These are phyloP conservation scores for Patiria pectinifera DNA, from an alignment of 53 echinoderm and acorn worm genomes.

Conservation along the genomic window DNA sequence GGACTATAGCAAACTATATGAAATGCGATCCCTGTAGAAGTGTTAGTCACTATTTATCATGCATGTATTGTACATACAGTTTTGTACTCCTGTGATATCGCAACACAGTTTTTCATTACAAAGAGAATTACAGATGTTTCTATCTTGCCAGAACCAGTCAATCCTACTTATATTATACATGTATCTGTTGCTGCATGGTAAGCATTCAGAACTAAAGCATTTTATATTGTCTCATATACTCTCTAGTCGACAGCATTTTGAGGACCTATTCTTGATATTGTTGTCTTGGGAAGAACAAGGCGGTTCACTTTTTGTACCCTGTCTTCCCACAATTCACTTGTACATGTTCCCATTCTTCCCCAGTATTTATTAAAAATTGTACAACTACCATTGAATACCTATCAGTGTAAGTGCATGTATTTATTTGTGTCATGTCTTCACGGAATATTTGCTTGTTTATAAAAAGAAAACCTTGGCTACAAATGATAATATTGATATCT, in stretches of 20 bases:
- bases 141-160: slow-evolving; percentile 1
- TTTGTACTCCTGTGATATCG: slow-evolving; percentile 33
- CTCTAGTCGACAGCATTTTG: background rate
- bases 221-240: slow-evolving; percentile 1
- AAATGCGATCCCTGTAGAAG: background rate
- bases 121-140: background rate
- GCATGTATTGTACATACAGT: slow-evolving; percentile 46
- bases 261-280: slow-evolving; percentile 1
- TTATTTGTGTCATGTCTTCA: background rate
- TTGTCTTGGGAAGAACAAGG: background rate
- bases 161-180: background rate
- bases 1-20: background rate
- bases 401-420: slow-evolving; percentile 3
- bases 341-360: slow-evolving; percentile 41
- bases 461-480: background rate
- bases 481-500: background rate
- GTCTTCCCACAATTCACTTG: slow-evolving; percentile 30
- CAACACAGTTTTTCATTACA: background rate
- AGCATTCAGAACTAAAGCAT: background rate
- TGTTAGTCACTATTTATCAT: slow-evolving; percentile 47
- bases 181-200: background rate
- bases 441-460: background rate
- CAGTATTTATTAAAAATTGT: slow-evolving; percentile 57
- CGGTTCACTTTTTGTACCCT: slow-evolving; percentile 27
- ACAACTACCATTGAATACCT: slow-evolving; percentile 19